These are phyloP conservation scores for Drosophila chauvacae DNA, from an alignment of 1,140 invertebrate genomes.

Conservation along the genomic window DNA sequence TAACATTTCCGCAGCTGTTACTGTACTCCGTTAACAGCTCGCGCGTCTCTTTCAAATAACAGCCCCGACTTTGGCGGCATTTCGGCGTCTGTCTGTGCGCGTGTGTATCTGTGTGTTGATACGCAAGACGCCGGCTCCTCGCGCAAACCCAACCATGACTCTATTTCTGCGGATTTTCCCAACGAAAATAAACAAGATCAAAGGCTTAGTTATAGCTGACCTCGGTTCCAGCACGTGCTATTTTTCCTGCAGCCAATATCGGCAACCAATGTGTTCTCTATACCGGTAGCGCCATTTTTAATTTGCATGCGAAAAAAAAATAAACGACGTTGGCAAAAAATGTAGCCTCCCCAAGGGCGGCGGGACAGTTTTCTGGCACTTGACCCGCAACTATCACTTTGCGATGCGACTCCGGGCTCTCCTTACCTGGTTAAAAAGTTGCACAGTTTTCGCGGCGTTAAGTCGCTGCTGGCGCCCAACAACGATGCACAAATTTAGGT, in stretches of 20 bases:
- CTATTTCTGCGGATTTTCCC: too few species aligned
- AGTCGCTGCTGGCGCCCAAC: slow-evolving; percentile 14
- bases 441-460: slow-evolving; percentile 13
- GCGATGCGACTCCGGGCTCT: too few species aligned
- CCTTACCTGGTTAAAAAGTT: slow-evolving; percentile 52
- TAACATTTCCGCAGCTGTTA: slow-evolving; percentile 13
- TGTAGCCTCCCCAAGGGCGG: too few species aligned
- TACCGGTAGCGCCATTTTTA: slow-evolving; percentile 74
- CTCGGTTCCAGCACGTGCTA: too few species aligned
- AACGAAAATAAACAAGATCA: not conserved
- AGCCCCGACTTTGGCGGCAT: slow-evolving; percentile 49
- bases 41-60: slow-evolving; percentile 17
- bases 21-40: slow-evolving; percentile 19
- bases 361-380: not conserved
- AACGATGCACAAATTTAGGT: slow-evolving; percentile 33
- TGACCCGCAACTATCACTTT: not conserved
- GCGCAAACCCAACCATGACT: not conserved
- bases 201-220: not conserved
- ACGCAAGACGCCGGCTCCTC: slow-evolving; percentile 11
- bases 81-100: slow-evolving; percentile 20
- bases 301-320: slow-evolving; percentile 54
- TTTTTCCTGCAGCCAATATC: slow-evolving; percentile 10
- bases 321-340: slow-evolving; percentile 9
- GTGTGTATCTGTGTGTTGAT: slow-evolving; percentile 30
- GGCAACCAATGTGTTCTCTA: slow-evolving; percentile 51